Percentiles rank a stretch among this genome's conserved stretches.
phyloP scores from a whole-genome alignment of 2,888 invertebrate genomes.

The Xestia rhomboidea region DNA sequence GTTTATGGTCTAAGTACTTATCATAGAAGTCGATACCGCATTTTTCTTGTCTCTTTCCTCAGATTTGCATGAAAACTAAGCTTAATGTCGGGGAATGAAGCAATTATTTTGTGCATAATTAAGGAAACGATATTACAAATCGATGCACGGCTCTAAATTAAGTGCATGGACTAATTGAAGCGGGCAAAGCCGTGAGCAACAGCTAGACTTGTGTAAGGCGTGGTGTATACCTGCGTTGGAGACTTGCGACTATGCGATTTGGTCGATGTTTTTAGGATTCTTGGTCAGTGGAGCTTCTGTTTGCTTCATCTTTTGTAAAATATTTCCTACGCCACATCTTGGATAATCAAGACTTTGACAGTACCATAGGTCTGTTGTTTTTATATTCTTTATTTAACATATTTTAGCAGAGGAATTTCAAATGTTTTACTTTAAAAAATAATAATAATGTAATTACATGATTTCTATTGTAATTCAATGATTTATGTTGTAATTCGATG shows the following conservation, averaged over 20 bases:
- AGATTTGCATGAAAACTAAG: conserved; percentile 48
- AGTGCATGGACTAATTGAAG: conserved; percentile 56
- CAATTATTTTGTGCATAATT: conserved; percentile 57
- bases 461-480: too few species aligned
- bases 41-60: conserved; percentile 28
- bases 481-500: too few species aligned
- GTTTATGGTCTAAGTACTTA: conserved; percentile 11
- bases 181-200: conserved; percentile 32
- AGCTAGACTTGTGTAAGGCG: conserved; percentile 41
- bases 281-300: background rate
- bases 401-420: too few species aligned
- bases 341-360: background rate
- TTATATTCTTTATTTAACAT: too few species aligned
- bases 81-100: conserved; percentile 51
- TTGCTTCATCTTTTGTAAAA: background rate
- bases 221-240: background rate
- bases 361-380: too few species aligned
- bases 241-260: background rate
- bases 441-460: too few species aligned
- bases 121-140: conserved; percentile 58
- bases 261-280: background rate
- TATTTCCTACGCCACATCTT: background rate
- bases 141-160: conserved; percentile 51
- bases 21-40: conserved; percentile 33
- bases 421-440: too few species aligned